Percentiles rank a stretch among this genome's conserved stretches.
Evolutionary conservation across 1,140 invertebrate species (phyloP).

Genomic region (Tribolium madens): DNA sequence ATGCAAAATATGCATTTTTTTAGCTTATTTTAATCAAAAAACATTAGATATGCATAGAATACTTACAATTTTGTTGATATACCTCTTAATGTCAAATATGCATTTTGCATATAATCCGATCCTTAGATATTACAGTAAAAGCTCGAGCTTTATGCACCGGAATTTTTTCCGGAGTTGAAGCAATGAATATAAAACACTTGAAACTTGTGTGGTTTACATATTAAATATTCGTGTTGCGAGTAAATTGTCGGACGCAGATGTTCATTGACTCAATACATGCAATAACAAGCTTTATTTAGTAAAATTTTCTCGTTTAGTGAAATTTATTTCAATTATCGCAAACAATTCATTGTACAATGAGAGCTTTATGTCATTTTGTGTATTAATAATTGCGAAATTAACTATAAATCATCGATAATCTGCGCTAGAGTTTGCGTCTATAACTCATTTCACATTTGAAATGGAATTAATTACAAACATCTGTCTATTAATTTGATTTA

Average conservation of each 20-base stretch:
- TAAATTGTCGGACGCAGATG: slow-evolving; percentile 28
- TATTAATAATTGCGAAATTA: background rate
- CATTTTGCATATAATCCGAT: no score
- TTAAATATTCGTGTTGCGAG: slow-evolving; percentile 30
- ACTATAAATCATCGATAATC: background rate
- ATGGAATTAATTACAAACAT: background rate
- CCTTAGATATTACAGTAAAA: no score
- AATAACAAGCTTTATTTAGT: background rate
- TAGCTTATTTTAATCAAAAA: no score
- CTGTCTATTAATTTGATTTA: background rate
- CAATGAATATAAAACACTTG: slow-evolving; percentile 12
- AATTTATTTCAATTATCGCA: background rate
- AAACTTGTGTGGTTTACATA: slow-evolving; percentile 27
- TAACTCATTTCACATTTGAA: background rate
- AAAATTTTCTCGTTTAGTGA: background rate
- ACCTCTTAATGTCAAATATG: no score
- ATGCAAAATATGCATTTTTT: no score
- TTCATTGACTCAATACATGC: slow-evolving; percentile 24
- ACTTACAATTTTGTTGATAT: no score
- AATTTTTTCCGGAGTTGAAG: background rate
- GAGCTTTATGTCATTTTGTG: background rate
- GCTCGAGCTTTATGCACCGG: background rate
- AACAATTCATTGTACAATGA: background rate
- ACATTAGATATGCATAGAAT: no score
- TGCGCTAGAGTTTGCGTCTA: background rate